Conservation (phyloP, 2,888 invertebrate species). For the Stictocephala bisonia region DNA sequence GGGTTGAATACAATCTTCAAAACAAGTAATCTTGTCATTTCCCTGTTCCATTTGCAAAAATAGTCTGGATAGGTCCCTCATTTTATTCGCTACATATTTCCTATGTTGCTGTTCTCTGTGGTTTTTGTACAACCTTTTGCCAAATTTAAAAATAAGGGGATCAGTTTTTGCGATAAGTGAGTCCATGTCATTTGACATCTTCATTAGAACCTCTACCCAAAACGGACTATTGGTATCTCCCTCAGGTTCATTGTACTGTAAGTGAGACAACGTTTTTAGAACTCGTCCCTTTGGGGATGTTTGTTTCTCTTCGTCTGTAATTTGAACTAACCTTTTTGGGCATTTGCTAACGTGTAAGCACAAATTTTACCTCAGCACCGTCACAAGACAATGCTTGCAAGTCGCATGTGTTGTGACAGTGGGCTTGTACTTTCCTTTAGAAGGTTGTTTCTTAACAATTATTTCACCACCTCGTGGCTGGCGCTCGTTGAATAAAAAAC, state of each 20-base stretch:
- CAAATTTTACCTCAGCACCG: background rate
- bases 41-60: slow-evolving; percentile 1
- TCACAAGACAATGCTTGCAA: background rate
- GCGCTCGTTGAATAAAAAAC: background rate
- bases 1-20: slow-evolving; percentile 29
- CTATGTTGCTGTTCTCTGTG: slow-evolving; percentile 26
- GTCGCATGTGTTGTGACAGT: background rate
- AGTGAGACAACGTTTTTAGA: background rate
- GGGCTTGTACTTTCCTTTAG: background rate
- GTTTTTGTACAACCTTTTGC: slow-evolving; percentile 5
- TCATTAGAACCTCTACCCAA: background rate
- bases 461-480: background rate
- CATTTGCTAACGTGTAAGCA: background rate
- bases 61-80: slow-evolving; percentile 17
- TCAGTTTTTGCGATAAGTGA: background rate
- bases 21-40: slow-evolving; percentile 1
- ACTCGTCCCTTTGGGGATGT: background rate
- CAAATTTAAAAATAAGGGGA: slow-evolving; percentile 15
- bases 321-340: background rate
- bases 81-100: slow-evolving; percentile 10
- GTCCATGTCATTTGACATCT: background rate
- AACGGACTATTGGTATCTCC: background rate
- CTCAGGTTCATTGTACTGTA: background rate
- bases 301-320: background rate
- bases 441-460: background rate